Percentiles rank a stretch among this genome's conserved stretches.
These are phyloP conservation scores for Drosophila pectinifera DNA, from an alignment of 1,140 invertebrate genomes.

Conservation along the genomic window DNA sequence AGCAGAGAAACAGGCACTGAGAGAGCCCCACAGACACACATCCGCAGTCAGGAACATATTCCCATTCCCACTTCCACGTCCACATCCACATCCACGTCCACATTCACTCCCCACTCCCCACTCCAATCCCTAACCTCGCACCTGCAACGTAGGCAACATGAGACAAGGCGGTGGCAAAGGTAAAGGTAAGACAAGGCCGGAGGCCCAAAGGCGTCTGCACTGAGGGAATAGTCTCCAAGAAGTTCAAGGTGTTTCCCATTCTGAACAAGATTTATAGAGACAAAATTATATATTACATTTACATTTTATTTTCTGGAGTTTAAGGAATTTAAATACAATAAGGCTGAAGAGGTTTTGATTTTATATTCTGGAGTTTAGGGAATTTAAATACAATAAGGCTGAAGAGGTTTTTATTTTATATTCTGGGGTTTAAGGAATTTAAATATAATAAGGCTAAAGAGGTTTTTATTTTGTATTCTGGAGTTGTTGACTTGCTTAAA, in stretches of 20 bases:
- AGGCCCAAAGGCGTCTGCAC: slow-evolving; percentile 51
- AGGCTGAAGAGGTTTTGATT: no score
- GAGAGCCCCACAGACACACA: slow-evolving; percentile 11
- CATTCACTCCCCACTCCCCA: slow-evolving; percentile 5
- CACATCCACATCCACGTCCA: slow-evolving; percentile 17
- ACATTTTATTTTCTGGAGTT: no score
- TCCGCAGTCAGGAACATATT: slow-evolving; percentile 13
- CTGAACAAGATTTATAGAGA: no score
- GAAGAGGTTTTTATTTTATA: no score
- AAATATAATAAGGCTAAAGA: no score
- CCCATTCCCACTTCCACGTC: slow-evolving; percentile 17
- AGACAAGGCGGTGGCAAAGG: slow-evolving; percentile 69
- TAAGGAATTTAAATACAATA: not conserved
- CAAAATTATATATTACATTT: no score
- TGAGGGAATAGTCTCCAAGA: not conserved
- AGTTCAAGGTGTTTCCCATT: not conserved
- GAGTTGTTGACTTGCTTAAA: no score
- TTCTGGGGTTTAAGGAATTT: no score
- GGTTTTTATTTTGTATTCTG: no score
- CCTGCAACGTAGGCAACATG: slow-evolving; percentile 63
- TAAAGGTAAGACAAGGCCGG: slow-evolving; percentile 69
- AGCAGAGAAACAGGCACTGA: slow-evolving; percentile 60
- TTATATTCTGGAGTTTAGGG: no score
- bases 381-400: not conserved
- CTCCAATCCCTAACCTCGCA: slow-evolving; percentile 44